A percentile compares a stretch with the other conserved stretches of the same genome.
Evolutionary conservation across 1,140 invertebrate genomes (phyloP).

Genomic region (Cyclina sinensis): DNA sequence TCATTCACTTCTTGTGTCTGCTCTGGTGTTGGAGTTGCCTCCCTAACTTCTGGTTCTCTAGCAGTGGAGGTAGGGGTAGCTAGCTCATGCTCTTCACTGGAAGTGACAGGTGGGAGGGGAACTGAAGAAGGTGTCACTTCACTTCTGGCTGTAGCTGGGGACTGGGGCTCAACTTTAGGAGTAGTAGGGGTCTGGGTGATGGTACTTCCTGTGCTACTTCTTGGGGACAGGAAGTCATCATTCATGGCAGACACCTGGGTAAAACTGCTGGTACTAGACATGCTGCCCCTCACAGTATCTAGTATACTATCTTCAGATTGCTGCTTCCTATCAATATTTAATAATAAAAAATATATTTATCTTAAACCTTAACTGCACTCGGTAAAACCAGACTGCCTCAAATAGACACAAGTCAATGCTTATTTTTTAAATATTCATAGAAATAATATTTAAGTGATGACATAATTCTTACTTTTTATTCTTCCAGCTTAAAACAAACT

Average conservation of each 20-base stretch:
- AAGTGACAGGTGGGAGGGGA: conserved; percentile 75
- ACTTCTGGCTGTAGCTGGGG: conserved; percentile 38
- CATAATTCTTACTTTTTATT: too few species aligned
- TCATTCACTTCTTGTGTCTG: conserved; percentile 63
- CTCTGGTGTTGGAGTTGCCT: conserved; percentile 63
- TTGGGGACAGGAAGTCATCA: conserved; percentile 80
- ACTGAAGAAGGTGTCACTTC: conserved; percentile 77
- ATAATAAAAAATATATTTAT: too few species aligned
- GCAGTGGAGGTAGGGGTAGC: conserved; percentile 74
- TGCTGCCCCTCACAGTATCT: conserved; percentile 64
- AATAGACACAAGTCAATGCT: too few species aligned
- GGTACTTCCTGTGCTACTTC: conserved; percentile 76
- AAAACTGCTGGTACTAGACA: conserved; percentile 83
- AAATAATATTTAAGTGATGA: too few species aligned
- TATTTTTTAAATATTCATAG: too few species aligned
- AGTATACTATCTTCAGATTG: conserved; percentile 58
- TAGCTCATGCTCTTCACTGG: conserved; percentile 76
- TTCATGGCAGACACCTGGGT: conserved; percentile 85
- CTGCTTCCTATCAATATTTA: too few species aligned
- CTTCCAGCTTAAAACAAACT: too few species aligned
- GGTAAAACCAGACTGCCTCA: too few species aligned
- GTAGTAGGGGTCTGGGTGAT: conserved; percentile 78
- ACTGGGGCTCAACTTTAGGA: conserved; percentile 32
- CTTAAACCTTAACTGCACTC: too few species aligned
- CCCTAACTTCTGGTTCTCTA: conserved; percentile 50